Conservation (phyloP, 2,888 invertebrate genomes). For the Magallana nippona region DNA sequence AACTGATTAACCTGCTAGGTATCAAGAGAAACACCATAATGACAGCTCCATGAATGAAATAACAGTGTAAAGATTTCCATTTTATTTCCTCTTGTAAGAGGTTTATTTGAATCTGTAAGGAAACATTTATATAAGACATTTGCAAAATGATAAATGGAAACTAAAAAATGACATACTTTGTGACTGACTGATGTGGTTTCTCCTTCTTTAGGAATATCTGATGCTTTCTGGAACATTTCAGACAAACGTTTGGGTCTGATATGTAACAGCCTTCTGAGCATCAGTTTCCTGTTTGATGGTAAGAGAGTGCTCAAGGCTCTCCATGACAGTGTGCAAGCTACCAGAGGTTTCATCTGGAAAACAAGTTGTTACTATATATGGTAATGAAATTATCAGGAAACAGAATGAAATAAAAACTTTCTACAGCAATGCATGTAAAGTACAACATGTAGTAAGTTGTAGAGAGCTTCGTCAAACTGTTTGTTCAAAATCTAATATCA, state of each 20-base stretch:
- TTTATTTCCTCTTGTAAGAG: too few relatives aligned
- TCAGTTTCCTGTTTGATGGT: background rate
- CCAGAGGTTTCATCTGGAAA: slow-evolving; percentile 1
- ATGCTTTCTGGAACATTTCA: slow-evolving; percentile 33
- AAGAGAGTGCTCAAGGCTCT: background rate
- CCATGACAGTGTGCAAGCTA: background rate
- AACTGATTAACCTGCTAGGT: too few relatives aligned
- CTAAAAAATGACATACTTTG: background rate
- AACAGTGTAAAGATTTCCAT: too few relatives aligned
- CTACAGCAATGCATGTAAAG: background rate
- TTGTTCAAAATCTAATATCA: too few relatives aligned
- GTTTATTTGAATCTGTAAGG: too few relatives aligned
- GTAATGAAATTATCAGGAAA: too few relatives aligned
- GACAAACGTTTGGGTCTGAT: slow-evolving; percentile 29
- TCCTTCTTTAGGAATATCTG: slow-evolving; percentile 1
- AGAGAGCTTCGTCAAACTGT: too few relatives aligned
- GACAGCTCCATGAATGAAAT: too few relatives aligned
- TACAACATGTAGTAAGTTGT: too few relatives aligned
- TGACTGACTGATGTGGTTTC: slow-evolving; percentile 18
- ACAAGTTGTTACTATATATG: background rate
- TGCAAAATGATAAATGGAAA: background rate
- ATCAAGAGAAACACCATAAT: too few relatives aligned
- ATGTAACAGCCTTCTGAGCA: background rate
- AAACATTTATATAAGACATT: background rate
- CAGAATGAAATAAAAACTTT: background rate